Conservation (phyloP, 2,888 invertebrate species). For the Callimorpha dominula region DNA sequence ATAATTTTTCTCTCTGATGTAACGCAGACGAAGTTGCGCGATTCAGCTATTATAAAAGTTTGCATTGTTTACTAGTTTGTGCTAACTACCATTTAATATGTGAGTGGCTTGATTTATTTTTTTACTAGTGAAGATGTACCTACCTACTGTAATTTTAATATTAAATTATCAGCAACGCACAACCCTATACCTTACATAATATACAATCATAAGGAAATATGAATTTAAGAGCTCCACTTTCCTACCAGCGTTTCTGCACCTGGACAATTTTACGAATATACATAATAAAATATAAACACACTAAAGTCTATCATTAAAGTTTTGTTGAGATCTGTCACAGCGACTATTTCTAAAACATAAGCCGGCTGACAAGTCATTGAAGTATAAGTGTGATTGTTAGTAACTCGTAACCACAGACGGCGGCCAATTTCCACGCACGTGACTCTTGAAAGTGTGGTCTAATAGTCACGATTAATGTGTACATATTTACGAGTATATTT, state of each 20-base stretch:
- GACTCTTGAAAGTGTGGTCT: conserved; percentile 11
- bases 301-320: not conserved
- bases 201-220: too few species aligned
- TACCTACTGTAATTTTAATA: not conserved
- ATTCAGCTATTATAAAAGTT: not conserved
- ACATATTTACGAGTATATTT: not conserved
- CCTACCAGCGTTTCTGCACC: too few species aligned
- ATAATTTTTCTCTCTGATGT: too few species aligned
- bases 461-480: not conserved
- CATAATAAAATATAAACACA: too few species aligned
- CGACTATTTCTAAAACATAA: not conserved
- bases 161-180: too few species aligned
- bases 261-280: too few species aligned
- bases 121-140: not conserved
- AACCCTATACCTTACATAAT: too few species aligned
- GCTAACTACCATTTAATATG: not conserved
- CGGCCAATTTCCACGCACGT: conserved; percentile 11
- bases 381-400: not conserved
- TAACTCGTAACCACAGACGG: conserved; percentile 4
- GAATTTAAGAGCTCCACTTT: too few species aligned
- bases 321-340: not conserved
- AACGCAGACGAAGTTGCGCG: too few species aligned
- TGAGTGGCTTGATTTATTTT: not conserved
- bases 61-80: not conserved
- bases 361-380: not conserved